phyloP scores from a whole-genome alignment of 1,140 invertebrate species.

The silkworm (Bombyx mori) region ASM3026992v2 NC_085110.1:4467501-4468000 shows the following conservation, averaged over 20 bases:
- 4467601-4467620: slow-evolving; percentile 32
- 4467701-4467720: too few relatives aligned
- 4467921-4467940: too few relatives aligned
- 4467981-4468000: slow-evolving; percentile 53
- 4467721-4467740: too few relatives aligned
- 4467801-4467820: too few relatives aligned
- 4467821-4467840: too few relatives aligned
- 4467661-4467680: slow-evolving; percentile 14
- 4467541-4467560: slow-evolving; percentile 11
- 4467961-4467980: slow-evolving; percentile 25
- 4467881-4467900: too few relatives aligned
- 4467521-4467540: slow-evolving; percentile 19
- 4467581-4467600: slow-evolving; percentile 13
- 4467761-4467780: too few relatives aligned
- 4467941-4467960: neutral
- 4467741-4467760: too few relatives aligned
- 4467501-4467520: slow-evolving; percentile 41
- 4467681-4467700: slow-evolving; percentile 9
- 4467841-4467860: too few relatives aligned
- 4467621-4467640: slow-evolving; percentile 32
- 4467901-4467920: too few relatives aligned
- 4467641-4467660: slow-evolving; percentile 11
- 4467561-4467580: slow-evolving; percentile 1
- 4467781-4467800: too few relatives aligned
- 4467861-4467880: too few relatives aligned